These are phyloP conservation scores for Apodemia mormo DNA, from an alignment of 2,888 invertebrate genomes.

Conservation along the genomic window DNA sequence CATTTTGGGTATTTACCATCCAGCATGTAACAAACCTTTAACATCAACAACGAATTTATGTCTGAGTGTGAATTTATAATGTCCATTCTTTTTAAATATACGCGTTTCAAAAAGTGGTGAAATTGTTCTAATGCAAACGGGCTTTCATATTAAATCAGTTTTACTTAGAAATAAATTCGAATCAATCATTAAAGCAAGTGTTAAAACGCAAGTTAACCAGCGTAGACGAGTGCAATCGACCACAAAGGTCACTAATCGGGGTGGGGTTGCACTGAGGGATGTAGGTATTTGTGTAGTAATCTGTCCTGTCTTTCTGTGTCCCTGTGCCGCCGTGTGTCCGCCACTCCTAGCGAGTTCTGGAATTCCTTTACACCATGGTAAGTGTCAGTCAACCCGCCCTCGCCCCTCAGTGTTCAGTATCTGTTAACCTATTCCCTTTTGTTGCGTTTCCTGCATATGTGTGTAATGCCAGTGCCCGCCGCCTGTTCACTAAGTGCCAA, in stretches of 20 bases:
- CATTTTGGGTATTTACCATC: constrained; percentile 60
- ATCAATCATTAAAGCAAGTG: constrained; percentile 60
- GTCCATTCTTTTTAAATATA: constrained; percentile 27
- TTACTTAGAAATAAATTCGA: constrained; percentile 47
- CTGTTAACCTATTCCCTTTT: constrained; percentile 79
- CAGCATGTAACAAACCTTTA: constrained; percentile 53
- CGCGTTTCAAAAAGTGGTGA: constrained; percentile 53
- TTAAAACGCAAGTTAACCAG: constrained; percentile 80
- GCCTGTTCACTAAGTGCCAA: constrained; percentile 68
- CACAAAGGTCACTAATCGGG: constrained; percentile 73
- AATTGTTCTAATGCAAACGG: constrained; percentile 81
- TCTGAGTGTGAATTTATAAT: constrained; percentile 34
- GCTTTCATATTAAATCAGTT: constrained; percentile 61
- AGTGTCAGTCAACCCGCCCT: constrained; percentile 88
- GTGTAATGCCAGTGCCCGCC: constrained; percentile 76
- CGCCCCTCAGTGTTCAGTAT: constrained; percentile 82
- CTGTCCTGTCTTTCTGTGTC: constrained; percentile 86
- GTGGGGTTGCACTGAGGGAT: constrained; percentile 81
- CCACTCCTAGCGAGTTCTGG: constrained; percentile 97
- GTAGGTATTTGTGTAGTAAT: constrained; percentile 84
- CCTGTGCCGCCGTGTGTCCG: constrained; percentile 86
- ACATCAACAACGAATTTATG: constrained; percentile 28
- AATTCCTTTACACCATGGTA: constrained; percentile 99
- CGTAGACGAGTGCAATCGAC: constrained; percentile 74
- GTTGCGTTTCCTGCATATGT: constrained; percentile 81